A percentile compares a stretch with the other conserved stretches of the same genome.
Conservation (phyloP, 2,888 invertebrate genomes). For the Eumerus sabulonum region DNA sequence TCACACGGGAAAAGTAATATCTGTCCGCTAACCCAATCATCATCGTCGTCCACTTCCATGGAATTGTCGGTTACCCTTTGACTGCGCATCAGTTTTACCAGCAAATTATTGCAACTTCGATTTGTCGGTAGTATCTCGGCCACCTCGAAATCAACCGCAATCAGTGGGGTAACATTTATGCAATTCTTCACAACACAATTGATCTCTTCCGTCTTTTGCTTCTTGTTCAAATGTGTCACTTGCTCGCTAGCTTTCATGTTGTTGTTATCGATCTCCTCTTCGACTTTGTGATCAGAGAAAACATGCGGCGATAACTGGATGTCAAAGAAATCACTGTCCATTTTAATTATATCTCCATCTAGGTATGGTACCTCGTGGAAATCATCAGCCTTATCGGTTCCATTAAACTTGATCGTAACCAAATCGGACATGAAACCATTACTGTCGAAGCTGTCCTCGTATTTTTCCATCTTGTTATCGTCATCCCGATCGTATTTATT, state of each 20-base stretch:
- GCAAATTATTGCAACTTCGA: constrained; percentile 83
- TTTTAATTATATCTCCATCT: constrained; percentile 48
- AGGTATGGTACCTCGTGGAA: constrained; percentile 51
- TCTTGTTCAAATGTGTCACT: constrained; percentile 67
- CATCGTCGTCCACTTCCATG: constrained; percentile 57
- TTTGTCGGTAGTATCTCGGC: constrained; percentile 84
- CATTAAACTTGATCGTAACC: constrained; percentile 58
- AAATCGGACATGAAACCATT: constrained; percentile 75
- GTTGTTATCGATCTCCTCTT: constrained; percentile 63
- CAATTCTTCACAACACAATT: constrained; percentile 75
- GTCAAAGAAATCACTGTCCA: constrained; percentile 42
- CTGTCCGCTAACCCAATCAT: constrained; percentile 74
- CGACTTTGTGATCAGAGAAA: constrained; percentile 40
- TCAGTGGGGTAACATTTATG: constrained; percentile 75
- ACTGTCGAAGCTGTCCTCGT: constrained; percentile 76
- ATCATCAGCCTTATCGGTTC: constrained; percentile 48
- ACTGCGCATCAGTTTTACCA: constrained; percentile 79
- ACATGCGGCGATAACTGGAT: constrained; percentile 41
- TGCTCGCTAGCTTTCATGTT: constrained; percentile 78
- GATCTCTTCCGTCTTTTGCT: constrained; percentile 74
- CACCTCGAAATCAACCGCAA: constrained; percentile 73
- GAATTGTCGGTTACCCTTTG: constrained; percentile 44
- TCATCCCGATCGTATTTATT: constrained; percentile 72
- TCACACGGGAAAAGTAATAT: constrained; percentile 75
- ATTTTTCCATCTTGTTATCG: constrained; percentile 75